Evolutionary conservation across 2,113 vertebrate species (phyloP).

Genomic region (Eublepharis macularius): DNA sequence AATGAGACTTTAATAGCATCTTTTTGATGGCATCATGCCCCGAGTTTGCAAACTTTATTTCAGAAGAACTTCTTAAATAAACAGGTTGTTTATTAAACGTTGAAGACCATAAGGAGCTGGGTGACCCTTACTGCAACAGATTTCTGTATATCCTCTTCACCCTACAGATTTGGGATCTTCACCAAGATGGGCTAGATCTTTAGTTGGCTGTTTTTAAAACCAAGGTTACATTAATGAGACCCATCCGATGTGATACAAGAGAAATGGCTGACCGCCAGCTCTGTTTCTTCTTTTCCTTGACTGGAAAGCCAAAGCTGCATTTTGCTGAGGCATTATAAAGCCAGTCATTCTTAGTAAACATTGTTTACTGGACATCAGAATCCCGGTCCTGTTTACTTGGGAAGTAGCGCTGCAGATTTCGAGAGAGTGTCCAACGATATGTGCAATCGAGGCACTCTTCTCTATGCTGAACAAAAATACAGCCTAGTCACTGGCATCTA

Average conservation of each 20-base stretch:
- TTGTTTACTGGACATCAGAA: not conserved
- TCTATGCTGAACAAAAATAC: not conserved
- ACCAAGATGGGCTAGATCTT: not conserved
- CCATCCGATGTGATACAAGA: not conserved
- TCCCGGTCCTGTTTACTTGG: not conserved
- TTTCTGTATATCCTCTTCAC: not conserved
- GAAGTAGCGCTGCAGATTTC: not conserved
- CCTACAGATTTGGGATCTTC: not conserved
- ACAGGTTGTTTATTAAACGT: not conserved
- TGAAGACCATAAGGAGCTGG: not conserved
- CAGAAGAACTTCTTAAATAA: not conserved
- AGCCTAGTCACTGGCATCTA: not conserved
- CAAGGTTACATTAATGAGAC: slow-evolving; percentile 12
- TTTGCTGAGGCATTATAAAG: not conserved
- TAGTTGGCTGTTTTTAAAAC: not conserved
- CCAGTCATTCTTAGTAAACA: not conserved
- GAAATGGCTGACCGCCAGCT: not conserved
- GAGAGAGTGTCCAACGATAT: too few species aligned
- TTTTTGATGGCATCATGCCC: not conserved
- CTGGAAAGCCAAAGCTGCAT: not conserved
- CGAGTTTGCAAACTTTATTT: not conserved
- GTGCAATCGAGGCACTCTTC: not conserved
- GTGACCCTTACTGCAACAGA: rapidly evolving
- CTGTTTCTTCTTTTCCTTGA: not conserved
- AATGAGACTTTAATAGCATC: not conserved